Percentiles rank a stretch among this genome's conserved stretches.
These are phyloP conservation scores for Casuarius casuarius DNA, from an alignment of 2,113 vertebrate genomes.

Conservation along the genomic window DNA sequence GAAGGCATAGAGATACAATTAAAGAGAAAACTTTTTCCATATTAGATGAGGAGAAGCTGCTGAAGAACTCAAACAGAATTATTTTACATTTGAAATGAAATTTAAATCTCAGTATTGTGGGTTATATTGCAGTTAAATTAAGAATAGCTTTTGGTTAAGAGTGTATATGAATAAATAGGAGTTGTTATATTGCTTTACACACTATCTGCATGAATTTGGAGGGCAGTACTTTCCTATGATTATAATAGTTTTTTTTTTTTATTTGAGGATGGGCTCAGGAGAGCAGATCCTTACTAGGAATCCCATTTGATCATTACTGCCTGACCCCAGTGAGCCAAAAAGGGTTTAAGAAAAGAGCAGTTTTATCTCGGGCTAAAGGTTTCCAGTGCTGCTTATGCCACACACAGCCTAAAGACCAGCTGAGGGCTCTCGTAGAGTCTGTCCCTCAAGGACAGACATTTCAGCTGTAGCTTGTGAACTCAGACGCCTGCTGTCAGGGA, in stretches of 20 bases:
- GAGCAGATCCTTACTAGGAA: background rate
- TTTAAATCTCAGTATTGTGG: background rate
- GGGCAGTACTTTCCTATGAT: background rate
- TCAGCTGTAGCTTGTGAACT: background rate
- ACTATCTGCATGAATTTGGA: background rate
- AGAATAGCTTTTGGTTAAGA: background rate
- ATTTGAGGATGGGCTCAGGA: background rate
- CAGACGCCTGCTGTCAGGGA: background rate
- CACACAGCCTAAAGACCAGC: background rate
- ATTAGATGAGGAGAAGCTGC: background rate
- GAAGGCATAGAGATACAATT: background rate
- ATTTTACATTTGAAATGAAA: constrained; percentile 16
- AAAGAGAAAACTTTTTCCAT: background rate
- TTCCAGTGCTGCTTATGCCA: background rate
- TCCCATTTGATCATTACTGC: background rate
- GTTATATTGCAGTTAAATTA: background rate
- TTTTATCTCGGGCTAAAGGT: background rate
- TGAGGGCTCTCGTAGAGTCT: background rate
- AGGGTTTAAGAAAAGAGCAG: background rate
- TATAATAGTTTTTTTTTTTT: background rate
- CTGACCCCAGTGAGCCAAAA: background rate
- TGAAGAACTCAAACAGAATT: background rate
- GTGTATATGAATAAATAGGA: background rate
- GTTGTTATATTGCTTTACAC: background rate
- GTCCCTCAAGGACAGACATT: background rate